Percentiles rank a stretch among this genome's conserved stretches.
Conservation (phyloP, 1,140 invertebrate species). For the Muscidifurax raptorellus region DNA sequence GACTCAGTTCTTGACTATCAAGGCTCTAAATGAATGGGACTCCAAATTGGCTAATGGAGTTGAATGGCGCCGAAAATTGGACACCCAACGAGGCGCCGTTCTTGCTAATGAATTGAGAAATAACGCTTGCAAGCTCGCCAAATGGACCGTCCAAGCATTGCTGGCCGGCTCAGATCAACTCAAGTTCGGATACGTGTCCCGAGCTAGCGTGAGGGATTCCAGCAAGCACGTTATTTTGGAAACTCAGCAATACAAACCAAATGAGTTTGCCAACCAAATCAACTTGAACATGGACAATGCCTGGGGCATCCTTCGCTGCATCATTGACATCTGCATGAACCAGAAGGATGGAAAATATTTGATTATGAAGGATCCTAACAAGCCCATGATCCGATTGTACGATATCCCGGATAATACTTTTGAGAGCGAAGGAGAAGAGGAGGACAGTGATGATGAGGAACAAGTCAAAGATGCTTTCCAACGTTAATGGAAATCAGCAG, state of each 20-base stretch:
- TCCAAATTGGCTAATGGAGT: constrained; percentile 96
- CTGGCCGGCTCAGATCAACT: constrained; percentile 98
- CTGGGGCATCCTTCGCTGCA: constrained; percentile 98
- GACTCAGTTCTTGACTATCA: constrained; percentile 95
- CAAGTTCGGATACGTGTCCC: constrained; percentile 99
- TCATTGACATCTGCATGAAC: constrained; percentile 98
- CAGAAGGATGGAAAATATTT: constrained; percentile 98
- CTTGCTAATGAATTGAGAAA: constrained; percentile 98
- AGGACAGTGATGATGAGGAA: constrained; percentile 87
- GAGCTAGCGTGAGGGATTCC: constrained; percentile 93
- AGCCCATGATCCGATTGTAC: constrained; percentile 96
- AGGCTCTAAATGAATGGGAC: constrained; percentile 99
- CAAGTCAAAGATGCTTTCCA: constrained; percentile 78
- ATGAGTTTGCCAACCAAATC: constrained; percentile 99
- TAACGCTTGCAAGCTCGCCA: constrained; percentile 98
- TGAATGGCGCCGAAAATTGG: constrained; percentile 98
- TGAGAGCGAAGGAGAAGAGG: constrained; percentile 96
- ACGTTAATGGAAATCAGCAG: constrained; percentile 61
- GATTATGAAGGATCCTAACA: constrained; percentile 99
- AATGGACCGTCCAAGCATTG: constrained; percentile 98
- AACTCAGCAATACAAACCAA: constrained; percentile 98
- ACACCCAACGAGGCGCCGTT: constrained; percentile 97
- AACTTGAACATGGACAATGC: constrained; percentile 99
- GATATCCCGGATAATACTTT: constrained; percentile 99
- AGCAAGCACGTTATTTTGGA: constrained; percentile 98